Percentiles rank a stretch among this genome's conserved stretches.
These are phyloP conservation scores for Phymorhynchus buccinoides DNA, from an alignment of 1,140 invertebrate species.

Conservation along the genomic window DNA sequence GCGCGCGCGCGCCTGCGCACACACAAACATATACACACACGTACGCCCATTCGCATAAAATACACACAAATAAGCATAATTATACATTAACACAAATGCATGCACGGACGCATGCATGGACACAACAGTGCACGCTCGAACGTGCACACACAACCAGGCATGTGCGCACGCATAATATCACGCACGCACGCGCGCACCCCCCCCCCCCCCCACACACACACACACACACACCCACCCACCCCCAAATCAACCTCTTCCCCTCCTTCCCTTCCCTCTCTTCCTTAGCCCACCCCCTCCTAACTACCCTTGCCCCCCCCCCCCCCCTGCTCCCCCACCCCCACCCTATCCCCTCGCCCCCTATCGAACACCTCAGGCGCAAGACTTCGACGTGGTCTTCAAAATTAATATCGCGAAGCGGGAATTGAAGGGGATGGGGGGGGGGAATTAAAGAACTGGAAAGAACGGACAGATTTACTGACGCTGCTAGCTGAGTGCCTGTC, in stretches of 20 bases:
- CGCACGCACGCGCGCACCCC: background rate
- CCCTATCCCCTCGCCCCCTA: too few species aligned
- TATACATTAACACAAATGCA: too few species aligned
- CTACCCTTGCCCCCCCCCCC: background rate
- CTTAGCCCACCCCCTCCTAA: background rate
- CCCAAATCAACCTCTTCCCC: background rate
- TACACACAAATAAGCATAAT: too few species aligned
- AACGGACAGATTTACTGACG: conserved; percentile 12
- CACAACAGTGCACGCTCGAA: too few species aligned
- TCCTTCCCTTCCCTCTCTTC: background rate
- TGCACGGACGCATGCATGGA: too few species aligned
- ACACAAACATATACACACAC: too few species aligned
- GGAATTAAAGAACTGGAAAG: background rate
- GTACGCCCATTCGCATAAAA: too few species aligned
- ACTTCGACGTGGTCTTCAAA: background rate
- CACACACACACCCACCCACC: background rate
- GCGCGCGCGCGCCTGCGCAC: too few species aligned
- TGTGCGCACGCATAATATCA: too few species aligned
- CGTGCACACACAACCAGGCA: too few species aligned
- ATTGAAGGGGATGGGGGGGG: too few species aligned
- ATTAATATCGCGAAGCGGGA: conserved; percentile 30
- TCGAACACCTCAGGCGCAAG: background rate
- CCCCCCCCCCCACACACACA: background rate
- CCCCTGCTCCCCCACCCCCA: background rate
- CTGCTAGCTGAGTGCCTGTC: conserved; percentile 19